Conservation (phyloP, 37 sponge, comb jelly and placozoan genomes). For the Tethya wilhelma region DNA sequence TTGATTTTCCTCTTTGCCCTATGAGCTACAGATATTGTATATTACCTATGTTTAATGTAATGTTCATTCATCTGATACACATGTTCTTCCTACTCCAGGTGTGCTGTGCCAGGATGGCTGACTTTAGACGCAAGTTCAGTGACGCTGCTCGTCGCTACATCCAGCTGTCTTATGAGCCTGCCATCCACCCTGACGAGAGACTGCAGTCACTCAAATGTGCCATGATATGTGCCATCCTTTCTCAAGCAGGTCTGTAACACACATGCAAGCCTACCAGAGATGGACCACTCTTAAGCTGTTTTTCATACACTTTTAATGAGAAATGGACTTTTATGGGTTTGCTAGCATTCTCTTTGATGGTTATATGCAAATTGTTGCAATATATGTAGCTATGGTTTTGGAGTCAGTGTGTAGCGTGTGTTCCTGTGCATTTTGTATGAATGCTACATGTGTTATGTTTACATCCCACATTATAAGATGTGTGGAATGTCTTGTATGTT, state of each 20-base stretch:
- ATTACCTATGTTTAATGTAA: background rate
- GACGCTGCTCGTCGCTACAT: constrained; percentile 95
- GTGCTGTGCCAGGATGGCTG: constrained; percentile 91
- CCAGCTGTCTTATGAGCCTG: constrained; percentile 85
- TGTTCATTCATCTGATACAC: background rate
- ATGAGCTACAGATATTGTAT: background rate
- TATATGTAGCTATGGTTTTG: too few relatives aligned
- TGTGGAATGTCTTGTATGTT: background rate
- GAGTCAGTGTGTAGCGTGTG: too few relatives aligned
- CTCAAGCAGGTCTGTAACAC: constrained; percentile 52
- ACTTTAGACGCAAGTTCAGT: constrained; percentile 91
- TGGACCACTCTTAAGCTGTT: too few relatives aligned
- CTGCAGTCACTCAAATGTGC: constrained; percentile 70
- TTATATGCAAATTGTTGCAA: too few relatives aligned
- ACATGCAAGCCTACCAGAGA: too few relatives aligned
- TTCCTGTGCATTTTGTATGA: too few relatives aligned
- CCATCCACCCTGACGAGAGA: constrained; percentile 81
- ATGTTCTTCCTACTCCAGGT: constrained; percentile 40
- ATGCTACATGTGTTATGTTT: too few relatives aligned
- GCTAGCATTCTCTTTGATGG: too few relatives aligned
- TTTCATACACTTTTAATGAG: too few relatives aligned
- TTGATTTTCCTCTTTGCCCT: too few relatives aligned
- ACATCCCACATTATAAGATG: too few relatives aligned
- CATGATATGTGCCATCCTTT: constrained; percentile 74
- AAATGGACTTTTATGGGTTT: too few relatives aligned